These are phyloP conservation scores for Lepidurus arcticus DNA, from an alignment of 1,140 invertebrate species.

Conservation along the genomic window DNA sequence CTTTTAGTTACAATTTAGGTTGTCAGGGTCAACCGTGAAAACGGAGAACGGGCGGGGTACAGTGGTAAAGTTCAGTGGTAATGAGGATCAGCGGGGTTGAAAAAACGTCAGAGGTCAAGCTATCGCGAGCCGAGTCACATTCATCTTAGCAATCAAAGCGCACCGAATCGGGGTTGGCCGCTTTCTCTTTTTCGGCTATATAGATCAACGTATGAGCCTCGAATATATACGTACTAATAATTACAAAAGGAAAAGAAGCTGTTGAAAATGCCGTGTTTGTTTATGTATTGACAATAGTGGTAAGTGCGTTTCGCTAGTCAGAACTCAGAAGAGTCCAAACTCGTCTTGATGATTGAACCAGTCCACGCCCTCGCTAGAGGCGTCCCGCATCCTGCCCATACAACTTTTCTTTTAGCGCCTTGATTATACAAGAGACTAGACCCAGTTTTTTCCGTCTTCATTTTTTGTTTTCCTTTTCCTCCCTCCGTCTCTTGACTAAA, in stretches of 20 bases:
- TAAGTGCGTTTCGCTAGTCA: not conserved
- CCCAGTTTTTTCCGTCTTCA: no score
- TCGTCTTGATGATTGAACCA: not conserved
- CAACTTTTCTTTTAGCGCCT: not conserved
- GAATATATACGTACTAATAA: not conserved
- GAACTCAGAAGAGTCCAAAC: not conserved
- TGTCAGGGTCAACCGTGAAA: not conserved
- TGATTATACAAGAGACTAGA: not conserved
- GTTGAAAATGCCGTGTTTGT: not conserved
- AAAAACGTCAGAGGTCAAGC: not conserved
- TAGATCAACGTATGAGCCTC: not conserved
- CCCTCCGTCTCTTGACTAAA: not conserved
- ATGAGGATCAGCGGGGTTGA: not conserved
- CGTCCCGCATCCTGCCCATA: not conserved
- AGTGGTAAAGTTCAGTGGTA: not conserved
- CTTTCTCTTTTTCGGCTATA: slow-evolving; percentile 10
- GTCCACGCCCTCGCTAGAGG: not conserved
- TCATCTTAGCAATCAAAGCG: slow-evolving; percentile 9
- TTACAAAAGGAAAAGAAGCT: not conserved
- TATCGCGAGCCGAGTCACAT: not conserved
- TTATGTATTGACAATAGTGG: not conserved
- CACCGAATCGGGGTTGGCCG: not conserved
- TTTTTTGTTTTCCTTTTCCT: not conserved
- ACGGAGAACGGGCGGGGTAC: not conserved
- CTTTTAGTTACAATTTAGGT: not conserved